Evolutionary conservation across 2,888 invertebrate species (phyloP).

Genomic region (Oegoconia quadripuncta): DNA sequence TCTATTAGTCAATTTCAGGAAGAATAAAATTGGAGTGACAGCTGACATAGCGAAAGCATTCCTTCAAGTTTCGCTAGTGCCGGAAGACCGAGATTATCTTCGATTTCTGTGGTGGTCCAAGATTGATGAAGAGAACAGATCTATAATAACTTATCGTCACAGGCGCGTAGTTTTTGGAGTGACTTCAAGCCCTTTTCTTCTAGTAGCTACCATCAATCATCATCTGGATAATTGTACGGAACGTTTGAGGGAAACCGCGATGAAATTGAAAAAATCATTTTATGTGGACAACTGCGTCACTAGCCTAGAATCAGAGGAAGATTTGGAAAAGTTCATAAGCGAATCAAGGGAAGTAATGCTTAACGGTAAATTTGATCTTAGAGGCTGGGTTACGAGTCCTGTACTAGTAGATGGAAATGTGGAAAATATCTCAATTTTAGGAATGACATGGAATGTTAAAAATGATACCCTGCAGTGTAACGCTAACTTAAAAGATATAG

Average conservation of each 20-base stretch:
- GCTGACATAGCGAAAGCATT: conserved; percentile 12
- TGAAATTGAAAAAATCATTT: not conserved
- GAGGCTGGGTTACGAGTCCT: not conserved
- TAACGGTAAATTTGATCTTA: not conserved
- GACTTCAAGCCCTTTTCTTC: conserved; percentile 9
- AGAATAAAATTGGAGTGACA: conserved; percentile 9
- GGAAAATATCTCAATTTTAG: conserved; percentile 1
- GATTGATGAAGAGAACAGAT: not conserved
- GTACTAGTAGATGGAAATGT: not conserved
- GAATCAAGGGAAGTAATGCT: not conserved
- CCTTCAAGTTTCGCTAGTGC: conserved; percentile 6
- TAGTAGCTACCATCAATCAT: not conserved
- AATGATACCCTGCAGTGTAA: conserved; percentile 9
- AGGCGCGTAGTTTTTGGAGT: conserved; percentile 12
- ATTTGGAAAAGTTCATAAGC: not conserved
- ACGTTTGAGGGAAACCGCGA: not conserved
- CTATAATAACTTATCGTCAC: conserved; percentile 6
- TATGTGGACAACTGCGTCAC: conserved; percentile 1
- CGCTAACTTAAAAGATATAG: not conserved
- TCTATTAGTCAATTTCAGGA: conserved; percentile 10
- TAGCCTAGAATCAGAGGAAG: not conserved
- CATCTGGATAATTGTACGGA: not conserved
- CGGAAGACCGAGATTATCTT: conserved; percentile 8
- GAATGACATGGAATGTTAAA: conserved; percentile 12
- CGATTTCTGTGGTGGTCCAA: conserved; percentile 12